Percentiles rank a stretch among this genome's conserved stretches.
phyloP scores from a whole-genome alignment of 1,140 invertebrate species.

The Zaprionus taronus region DNA sequence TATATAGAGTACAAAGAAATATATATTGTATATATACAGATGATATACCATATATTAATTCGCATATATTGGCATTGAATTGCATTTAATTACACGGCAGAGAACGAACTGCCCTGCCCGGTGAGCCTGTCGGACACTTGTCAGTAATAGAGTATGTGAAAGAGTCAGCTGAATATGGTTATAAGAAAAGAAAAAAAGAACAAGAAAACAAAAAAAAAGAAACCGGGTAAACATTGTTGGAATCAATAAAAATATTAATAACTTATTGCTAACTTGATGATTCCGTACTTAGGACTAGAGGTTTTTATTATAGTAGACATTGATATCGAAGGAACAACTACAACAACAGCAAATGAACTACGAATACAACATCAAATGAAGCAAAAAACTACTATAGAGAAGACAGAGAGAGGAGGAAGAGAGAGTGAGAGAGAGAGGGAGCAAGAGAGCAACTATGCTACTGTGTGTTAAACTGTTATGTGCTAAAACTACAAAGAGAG shows the following conservation, averaged over 20 bases:
- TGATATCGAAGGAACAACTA: conserved; percentile 26
- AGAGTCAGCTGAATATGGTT: conserved; percentile 34
- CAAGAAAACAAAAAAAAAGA: background rate
- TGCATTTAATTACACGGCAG: conserved; percentile 39
- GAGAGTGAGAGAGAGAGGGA: background rate
- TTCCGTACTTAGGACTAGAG: conserved; percentile 9
- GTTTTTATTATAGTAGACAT: conserved; percentile 4
- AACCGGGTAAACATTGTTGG: background rate
- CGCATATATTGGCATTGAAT: conserved; percentile 22
- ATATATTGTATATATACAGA: background rate
- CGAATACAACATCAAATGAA: conserved; percentile 61
- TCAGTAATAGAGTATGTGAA: conserved; percentile 16
- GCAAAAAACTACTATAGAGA: conserved; percentile 27
- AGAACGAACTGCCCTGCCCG: background rate
- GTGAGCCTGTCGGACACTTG: background rate
- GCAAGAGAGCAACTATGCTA: conserved; percentile 13
- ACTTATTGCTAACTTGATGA: conserved; percentile 18
- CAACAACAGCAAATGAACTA: conserved; percentile 43
- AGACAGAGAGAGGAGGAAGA: conserved; percentile 10
- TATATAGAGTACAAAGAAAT: background rate
- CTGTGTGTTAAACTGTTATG: conserved; percentile 35
- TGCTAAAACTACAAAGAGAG: background rate
- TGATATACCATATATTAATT: conserved; percentile 12
- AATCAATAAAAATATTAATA: conserved; percentile 18
- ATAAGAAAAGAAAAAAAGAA: background rate